These are phyloP conservation scores for Dendrocincla tyrannina DNA, from an alignment of 2,797 vertebrate genomes.

Conservation along the genomic window DNA sequence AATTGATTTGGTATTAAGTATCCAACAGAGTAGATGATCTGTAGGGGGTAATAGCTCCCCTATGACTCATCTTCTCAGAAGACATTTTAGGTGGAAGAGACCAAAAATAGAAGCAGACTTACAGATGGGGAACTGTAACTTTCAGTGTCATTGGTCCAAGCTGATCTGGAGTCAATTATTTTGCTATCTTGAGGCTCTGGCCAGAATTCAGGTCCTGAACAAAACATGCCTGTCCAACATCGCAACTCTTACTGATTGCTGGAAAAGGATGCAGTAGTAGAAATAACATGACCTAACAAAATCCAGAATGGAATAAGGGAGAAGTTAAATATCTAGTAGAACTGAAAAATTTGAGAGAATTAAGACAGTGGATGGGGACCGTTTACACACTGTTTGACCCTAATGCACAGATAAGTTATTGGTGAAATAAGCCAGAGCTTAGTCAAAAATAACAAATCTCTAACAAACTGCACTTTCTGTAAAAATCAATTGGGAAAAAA, in stretches of 20 bases:
- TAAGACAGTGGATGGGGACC: background rate
- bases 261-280: background rate
- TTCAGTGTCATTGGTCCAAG: background rate
- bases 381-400: background rate
- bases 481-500: background rate
- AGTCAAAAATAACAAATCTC: background rate
- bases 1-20: background rate
- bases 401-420: background rate
- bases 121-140: background rate
- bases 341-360: background rate
- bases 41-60: background rate
- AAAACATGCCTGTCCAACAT: background rate
- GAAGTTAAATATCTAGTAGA: background rate
- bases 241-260: background rate
- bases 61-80: accelerated
- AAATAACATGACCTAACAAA: background rate
- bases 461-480: background rate
- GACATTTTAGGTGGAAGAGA: background rate
- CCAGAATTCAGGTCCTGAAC: background rate
- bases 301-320: background rate
- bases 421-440: background rate
- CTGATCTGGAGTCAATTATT: background rate
- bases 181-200: background rate
- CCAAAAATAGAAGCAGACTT: background rate
- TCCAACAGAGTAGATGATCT: background rate